Conservation (phyloP, 2,113 vertebrate species). For the Lamprotornis superbus region DNA sequence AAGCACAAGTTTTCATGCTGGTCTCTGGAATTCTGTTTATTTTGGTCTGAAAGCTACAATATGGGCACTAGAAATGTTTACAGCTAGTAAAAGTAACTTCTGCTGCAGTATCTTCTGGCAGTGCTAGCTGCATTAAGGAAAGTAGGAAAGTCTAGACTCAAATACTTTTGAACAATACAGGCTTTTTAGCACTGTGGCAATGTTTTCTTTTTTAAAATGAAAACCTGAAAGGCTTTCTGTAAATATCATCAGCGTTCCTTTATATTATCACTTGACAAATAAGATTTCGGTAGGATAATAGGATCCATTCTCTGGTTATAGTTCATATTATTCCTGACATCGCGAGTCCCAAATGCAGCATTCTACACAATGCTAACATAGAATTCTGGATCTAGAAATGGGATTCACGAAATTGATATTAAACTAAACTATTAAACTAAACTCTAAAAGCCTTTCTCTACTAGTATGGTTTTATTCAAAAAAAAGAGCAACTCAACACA, state of each 20-base stretch:
- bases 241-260: neutral
- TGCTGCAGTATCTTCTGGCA: conserved; percentile 10
- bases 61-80: conserved; percentile 38
- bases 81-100: conserved; percentile 27
- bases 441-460: neutral
- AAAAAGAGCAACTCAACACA: neutral
- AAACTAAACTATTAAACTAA: neutral
- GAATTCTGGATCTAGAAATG: neutral
- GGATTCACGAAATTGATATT: neutral
- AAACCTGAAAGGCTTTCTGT: neutral
- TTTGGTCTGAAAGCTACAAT: conserved; percentile 33
- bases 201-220: neutral
- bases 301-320: neutral
- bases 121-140: neutral
- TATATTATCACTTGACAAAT: neutral
- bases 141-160: neutral
- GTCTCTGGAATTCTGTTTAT: conserved; percentile 48
- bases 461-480: neutral
- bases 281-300: neutral
- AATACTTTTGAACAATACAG: neutral
- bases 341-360: neutral
- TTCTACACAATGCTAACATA: neutral
- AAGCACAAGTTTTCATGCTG: conserved; percentile 19
- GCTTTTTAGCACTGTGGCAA: neutral
- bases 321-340: neutral